Conservation (phyloP, 1,140 invertebrate species). For the Ostrea denselamellosa region DNA sequence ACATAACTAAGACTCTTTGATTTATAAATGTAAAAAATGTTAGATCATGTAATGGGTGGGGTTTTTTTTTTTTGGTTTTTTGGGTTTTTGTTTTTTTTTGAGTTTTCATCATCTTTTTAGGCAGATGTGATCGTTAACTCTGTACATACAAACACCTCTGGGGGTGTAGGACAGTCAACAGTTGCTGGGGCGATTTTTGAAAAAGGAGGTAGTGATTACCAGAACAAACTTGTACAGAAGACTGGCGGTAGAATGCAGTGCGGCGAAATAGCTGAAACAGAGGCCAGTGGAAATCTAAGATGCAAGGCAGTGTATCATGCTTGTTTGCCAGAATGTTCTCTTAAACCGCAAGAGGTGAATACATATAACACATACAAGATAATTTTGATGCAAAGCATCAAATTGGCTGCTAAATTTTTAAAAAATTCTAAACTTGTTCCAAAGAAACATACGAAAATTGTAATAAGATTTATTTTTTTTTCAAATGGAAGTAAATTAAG, state of each 20-base stretch:
- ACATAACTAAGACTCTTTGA: too few species aligned
- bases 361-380: too few species aligned
- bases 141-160: background rate
- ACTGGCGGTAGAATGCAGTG: background rate
- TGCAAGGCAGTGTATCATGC: constrained; percentile 16
- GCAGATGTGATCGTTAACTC: background rate
- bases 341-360: background rate
- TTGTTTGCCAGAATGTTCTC: background rate
- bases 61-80: too few species aligned
- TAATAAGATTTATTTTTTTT: too few species aligned
- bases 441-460: too few species aligned
- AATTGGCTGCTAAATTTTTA: too few species aligned
- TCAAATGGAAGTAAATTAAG: too few species aligned
- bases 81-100: too few species aligned
- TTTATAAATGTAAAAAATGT: too few species aligned
- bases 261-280: background rate
- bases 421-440: too few species aligned
- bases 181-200: constrained; percentile 2
- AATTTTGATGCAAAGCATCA: too few species aligned
- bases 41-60: too few species aligned
- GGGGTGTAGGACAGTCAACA: background rate
- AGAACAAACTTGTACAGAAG: background rate
- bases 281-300: background rate
- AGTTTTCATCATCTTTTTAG: background rate
- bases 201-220: background rate